phyloP scores from a whole-genome alignment of 2,888 invertebrate genomes.

The Nesidiocoris tenuis region DNA sequence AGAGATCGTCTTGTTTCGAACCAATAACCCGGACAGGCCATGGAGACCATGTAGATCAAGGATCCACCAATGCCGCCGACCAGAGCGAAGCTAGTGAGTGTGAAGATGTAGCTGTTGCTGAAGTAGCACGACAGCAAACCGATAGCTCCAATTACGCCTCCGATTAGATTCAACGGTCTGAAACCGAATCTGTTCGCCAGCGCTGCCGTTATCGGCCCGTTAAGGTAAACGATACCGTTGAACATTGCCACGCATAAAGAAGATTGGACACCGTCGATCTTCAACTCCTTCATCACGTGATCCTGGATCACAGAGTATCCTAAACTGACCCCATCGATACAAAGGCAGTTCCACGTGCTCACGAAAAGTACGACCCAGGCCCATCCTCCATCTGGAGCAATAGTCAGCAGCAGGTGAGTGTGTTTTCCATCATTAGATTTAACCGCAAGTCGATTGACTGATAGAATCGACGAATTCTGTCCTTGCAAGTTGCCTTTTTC shows the following conservation, averaged over 20 bases:
- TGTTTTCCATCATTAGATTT: not conserved
- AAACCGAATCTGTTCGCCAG: slow-evolving; percentile 34
- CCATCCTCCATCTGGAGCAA: slow-evolving; percentile 38
- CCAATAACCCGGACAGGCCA: slow-evolving; percentile 37
- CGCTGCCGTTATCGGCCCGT: slow-evolving; percentile 30
- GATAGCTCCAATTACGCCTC: slow-evolving; percentile 1
- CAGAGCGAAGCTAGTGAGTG: not conserved
- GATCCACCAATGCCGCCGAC: slow-evolving; percentile 15
- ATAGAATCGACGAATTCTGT: not conserved
- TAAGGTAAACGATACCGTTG: slow-evolving; percentile 27
- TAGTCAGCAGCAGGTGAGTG: slow-evolving; percentile 25
- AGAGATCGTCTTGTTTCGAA: slow-evolving; percentile 29
- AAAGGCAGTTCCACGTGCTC: slow-evolving; percentile 17
- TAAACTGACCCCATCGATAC: slow-evolving; percentile 28
- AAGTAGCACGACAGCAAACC: not conserved
- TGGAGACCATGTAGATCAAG: slow-evolving; percentile 36
- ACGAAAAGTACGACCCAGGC: slow-evolving; percentile 31
- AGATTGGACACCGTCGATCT: slow-evolving; percentile 5
- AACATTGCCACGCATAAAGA: slow-evolving; percentile 23
- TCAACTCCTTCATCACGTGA: not conserved
- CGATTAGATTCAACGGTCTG: slow-evolving; percentile 24
- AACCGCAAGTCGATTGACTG: not conserved
- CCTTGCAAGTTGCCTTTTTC: not conserved
- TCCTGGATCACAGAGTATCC: slow-evolving; percentile 21
- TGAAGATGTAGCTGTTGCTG: not conserved